A percentile compares a stretch with the other conserved stretches of the same genome.
Conservation (phyloP, 2,797 vertebrate species). For the Sebastes jordani region DNA sequence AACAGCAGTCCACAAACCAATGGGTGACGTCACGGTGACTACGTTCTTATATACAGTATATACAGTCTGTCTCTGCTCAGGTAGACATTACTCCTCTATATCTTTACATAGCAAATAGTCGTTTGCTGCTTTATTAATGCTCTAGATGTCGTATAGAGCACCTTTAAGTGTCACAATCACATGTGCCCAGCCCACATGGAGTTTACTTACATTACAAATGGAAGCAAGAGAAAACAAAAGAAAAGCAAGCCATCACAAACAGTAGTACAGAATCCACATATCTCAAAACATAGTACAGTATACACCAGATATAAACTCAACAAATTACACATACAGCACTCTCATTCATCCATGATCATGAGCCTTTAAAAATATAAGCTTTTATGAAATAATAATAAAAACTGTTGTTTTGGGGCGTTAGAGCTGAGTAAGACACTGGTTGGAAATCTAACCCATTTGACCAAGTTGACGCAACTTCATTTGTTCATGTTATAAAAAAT, state of each 20-base stretch:
- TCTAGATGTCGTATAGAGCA: background rate
- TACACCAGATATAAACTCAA: background rate
- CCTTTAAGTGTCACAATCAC: background rate
- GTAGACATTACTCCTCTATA: background rate
- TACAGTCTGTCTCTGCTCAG: background rate
- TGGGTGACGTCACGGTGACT: too few relatives aligned
- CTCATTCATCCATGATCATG: background rate
- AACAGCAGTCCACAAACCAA: too few relatives aligned
- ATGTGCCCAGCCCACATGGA: background rate
- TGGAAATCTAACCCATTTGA: background rate
- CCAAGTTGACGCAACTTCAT: background rate
- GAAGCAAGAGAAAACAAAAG: background rate
- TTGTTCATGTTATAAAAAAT: background rate
- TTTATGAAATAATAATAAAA: background rate
- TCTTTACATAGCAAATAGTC: background rate
- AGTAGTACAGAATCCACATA: background rate
- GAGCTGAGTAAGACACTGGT: background rate
- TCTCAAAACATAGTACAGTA: background rate
- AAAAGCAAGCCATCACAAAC: background rate
- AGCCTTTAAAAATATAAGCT: background rate
- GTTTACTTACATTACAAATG: background rate
- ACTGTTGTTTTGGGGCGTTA: background rate
- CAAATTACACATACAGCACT: background rate
- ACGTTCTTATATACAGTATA: too few relatives aligned
- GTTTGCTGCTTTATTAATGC: background rate